Conservation (phyloP, 2,888 invertebrate species). For the Dolichomitus sp. region DNA sequence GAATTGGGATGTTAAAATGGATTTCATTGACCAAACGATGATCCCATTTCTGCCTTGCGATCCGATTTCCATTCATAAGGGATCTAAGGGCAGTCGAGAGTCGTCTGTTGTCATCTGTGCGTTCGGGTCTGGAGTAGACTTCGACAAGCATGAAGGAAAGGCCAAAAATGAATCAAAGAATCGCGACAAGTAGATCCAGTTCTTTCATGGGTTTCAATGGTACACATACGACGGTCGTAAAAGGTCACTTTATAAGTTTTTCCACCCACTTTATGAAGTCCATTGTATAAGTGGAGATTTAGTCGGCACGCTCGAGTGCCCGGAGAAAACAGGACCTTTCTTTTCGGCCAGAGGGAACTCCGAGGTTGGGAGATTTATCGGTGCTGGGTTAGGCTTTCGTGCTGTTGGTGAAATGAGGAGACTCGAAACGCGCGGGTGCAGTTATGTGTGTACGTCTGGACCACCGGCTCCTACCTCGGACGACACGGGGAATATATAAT, state of each 20-base stretch:
- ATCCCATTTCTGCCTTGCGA: conserved; percentile 49
- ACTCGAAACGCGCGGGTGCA: conserved; percentile 57
- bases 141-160: conserved; percentile 16
- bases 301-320: conserved; percentile 80
- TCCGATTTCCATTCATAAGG: conserved; percentile 54
- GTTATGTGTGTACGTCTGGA: conserved; percentile 41
- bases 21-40: conserved; percentile 39
- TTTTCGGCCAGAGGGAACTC: conserved; percentile 48
- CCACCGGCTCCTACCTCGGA: conserved; percentile 15
- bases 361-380: conserved; percentile 59
- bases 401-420: conserved; percentile 44
- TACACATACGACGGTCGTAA: conserved; percentile 76
- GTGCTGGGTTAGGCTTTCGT: conserved; percentile 37
- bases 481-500: conserved; percentile 35
- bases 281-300: conserved; percentile 78
- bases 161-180: conserved; percentile 48
- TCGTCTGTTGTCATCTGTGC: not conserved
- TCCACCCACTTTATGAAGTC: conserved; percentile 78
- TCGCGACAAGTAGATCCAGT: conserved; percentile 61
- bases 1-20: conserved; percentile 29
- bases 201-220: conserved; percentile 73
- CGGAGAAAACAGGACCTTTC: conserved; percentile 79
- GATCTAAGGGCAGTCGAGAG: conserved; percentile 4
- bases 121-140: not conserved
- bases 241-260: conserved; percentile 81